A percentile compares a stretch with the other conserved stretches of the same genome.
Evolutionary conservation across 1,140 invertebrate species (phyloP).

Genomic region (Leptopilina boulardi): DNA sequence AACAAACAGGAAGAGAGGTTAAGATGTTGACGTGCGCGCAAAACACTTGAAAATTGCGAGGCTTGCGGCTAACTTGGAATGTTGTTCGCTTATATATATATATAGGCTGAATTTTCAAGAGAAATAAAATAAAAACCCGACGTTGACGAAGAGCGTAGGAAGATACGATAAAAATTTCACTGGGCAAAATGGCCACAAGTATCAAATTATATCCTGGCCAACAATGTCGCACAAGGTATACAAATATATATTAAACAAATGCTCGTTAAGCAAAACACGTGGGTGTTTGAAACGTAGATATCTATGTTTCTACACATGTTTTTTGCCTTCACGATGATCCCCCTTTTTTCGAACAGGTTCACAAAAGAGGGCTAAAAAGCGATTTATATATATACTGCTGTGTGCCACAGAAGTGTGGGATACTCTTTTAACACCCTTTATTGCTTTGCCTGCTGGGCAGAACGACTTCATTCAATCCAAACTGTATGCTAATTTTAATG

Average conservation of each 20-base stretch:
- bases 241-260: neutral
- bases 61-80: neutral
- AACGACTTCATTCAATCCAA: conserved; percentile 13
- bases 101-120: neutral
- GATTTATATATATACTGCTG: neutral
- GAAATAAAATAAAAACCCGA: neutral
- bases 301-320: conserved; percentile 56
- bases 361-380: neutral
- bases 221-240: conserved; percentile 55
- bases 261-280: conserved; percentile 53
- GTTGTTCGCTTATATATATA: no score
- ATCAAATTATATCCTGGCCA: conserved; percentile 55
- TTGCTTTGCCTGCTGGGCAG: conserved; percentile 7
- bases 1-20: conserved; percentile 2
- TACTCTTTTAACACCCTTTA: conserved; percentile 11
- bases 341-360: neutral
- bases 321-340: conserved; percentile 44
- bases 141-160: conserved; percentile 15
- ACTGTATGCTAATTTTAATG: conserved; percentile 10
- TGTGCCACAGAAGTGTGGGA: conserved; percentile 31
- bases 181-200: conserved; percentile 43
- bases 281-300: conserved; percentile 53
- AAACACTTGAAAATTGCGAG: neutral
- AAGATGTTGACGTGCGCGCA: neutral
- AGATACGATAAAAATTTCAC: conserved; percentile 34